Evolutionary conservation across 2,113 vertebrate genomes (phyloP).

Genomic region (Asarcornis scutulata): DNA sequence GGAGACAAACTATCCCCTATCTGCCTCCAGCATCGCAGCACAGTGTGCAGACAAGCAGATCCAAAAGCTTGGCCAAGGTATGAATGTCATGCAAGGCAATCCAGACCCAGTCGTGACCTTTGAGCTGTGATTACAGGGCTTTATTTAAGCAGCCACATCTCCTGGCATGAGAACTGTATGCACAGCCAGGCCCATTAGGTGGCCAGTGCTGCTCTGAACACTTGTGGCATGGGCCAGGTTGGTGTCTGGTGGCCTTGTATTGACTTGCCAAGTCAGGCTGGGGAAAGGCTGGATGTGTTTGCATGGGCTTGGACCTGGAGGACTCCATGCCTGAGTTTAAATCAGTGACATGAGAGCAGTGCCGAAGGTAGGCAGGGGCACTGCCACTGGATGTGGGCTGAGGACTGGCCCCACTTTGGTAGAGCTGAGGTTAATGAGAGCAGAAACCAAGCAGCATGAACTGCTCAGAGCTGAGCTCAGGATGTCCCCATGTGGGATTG

Average conservation of each 20-base stretch:
- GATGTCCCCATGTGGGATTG: neutral
- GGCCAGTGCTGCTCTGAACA: neutral
- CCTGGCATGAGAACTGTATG: neutral
- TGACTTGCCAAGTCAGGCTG: neutral
- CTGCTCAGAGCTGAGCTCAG: neutral
- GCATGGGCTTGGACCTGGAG: neutral
- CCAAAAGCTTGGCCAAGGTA: neutral
- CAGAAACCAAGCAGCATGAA: neutral
- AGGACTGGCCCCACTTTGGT: fast-evolving
- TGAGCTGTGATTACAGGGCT: neutral
- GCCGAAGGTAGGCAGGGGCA: neutral
- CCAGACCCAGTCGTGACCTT: neutral
- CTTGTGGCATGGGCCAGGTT: neutral
- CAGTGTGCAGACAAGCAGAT: fast-evolving
- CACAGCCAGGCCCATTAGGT: fast-evolving
- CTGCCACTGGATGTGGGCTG: neutral
- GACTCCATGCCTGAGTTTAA: neutral
- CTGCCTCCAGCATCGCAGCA: fast-evolving
- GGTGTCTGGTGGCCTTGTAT: neutral
- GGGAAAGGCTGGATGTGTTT: neutral
- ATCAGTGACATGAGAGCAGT: neutral
- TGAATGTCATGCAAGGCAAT: fast-evolving
- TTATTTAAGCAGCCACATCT: neutral
- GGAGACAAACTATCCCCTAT: neutral
- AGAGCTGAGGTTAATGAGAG: neutral